Evolutionary conservation across 2,888 invertebrate genomes (phyloP), one percentile per base, ranked within the genome.

Genomic region (Tetrapedia diversipes): DNA sequence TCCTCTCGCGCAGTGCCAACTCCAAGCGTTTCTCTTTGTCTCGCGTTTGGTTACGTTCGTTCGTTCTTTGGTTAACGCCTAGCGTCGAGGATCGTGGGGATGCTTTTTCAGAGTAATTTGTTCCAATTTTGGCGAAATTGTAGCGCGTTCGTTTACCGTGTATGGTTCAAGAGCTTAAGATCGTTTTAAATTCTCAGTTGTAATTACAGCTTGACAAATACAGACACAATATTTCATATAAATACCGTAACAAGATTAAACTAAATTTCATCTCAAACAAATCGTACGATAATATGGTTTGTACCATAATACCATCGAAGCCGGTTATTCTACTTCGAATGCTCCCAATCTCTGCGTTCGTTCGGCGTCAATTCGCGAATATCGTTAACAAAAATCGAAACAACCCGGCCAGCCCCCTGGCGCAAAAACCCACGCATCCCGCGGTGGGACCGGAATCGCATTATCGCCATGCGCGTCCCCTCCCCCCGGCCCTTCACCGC

Each of bases 361-460:
- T n/a, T n/a, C n/a, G 14, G 53, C 56, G 34, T 24, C 59, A 59
- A 79, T 73, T 68, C 68, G 29, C 43, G 37, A 45, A n/a, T 14
- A 16, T 70, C 49, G 29, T 68, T 66, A 69, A 57, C 60, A 69
- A 65, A 69, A 72, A 61, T 80, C 64, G 54, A 37, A 22, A 56
- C 53, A 64, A 24, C 29, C 4, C 27, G n/a, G 60, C 56, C 19
- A n/a, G 11, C 22, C 45, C 22, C 4, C 19, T 10, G 27, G 32
- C 11, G 56, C 63, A 66, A 63, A 73, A 73, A 77, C 49, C 16
- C 51, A 45, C 76, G 65, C 51, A 49, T 53, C 43, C 57, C 51
- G 71, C 59, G 29, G 39, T 57, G 65, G 61, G 63, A 19, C 54
- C 64, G 76, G 79, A 84, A 83, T 79, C 57, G 74, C 81, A 83